These are phyloP conservation scores for Cricetomys ansorgei DNA, from an alignment of 2,113 vertebrate species.

Conservation along the genomic window DNA sequence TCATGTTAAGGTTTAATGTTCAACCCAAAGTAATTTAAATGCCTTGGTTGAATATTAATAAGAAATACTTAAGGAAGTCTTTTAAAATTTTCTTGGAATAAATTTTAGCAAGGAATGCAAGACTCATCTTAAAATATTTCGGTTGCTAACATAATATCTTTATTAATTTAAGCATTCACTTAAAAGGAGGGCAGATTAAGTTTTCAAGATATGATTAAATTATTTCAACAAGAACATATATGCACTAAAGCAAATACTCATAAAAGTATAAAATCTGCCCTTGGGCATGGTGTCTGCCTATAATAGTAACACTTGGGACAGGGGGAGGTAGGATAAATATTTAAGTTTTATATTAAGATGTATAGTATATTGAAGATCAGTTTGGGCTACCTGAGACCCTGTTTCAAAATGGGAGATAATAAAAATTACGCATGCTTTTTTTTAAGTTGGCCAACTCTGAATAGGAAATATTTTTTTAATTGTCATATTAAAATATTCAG, in stretches of 20 bases:
- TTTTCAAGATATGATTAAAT: not conserved
- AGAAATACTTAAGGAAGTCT: conserved; percentile 12
- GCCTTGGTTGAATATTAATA: not conserved
- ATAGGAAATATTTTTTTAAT: not conserved
- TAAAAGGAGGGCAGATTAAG: not conserved
- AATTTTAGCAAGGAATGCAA: not conserved
- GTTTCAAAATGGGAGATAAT: no score
- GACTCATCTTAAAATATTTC: not conserved
- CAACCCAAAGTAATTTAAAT: not conserved
- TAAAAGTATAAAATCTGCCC: not conserved
- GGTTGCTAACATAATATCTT: not conserved
- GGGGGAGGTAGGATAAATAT: not conserved
- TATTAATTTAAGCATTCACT: conserved; percentile 65
- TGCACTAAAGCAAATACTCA: not conserved
- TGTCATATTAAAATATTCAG: not conserved
- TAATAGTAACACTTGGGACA: not conserved
- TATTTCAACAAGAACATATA: not conserved
- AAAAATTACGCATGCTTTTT: not conserved
- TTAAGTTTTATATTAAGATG: not conserved
- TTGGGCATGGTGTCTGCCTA: not conserved
- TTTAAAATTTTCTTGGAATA: not conserved
- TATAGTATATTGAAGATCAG: not conserved
- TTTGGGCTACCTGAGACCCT: not conserved
- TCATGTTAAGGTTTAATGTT: not conserved
- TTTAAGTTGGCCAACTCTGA: not conserved